Evolutionary conservation across 2,888 invertebrate genomes (phyloP).

Genomic region (Patella caerulea): DNA sequence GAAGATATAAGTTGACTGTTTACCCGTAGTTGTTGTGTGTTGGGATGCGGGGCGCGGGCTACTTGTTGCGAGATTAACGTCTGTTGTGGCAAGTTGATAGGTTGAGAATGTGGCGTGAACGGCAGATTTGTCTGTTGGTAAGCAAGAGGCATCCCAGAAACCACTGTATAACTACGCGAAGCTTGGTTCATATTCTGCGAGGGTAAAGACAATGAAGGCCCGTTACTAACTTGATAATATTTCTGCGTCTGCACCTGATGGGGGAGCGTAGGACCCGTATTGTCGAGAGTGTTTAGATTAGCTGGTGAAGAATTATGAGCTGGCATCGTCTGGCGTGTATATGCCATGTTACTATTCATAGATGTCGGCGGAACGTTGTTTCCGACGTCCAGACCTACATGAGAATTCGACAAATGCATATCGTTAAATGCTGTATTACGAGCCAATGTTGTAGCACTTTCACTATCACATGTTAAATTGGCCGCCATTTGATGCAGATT

Average conservation of each 20-base stretch:
- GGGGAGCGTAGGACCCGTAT: neutral
- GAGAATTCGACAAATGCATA: neutral
- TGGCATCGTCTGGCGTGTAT: neutral
- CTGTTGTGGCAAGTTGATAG: constrained; percentile 17
- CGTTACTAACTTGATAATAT: neutral
- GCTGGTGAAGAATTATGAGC: neutral
- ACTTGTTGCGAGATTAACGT: constrained; percentile 18
- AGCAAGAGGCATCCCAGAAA: constrained; percentile 17
- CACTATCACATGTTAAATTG: neutral
- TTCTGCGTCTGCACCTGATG: neutral
- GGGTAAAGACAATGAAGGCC: neutral
- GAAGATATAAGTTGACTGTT: neutral
- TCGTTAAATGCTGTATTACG: neutral
- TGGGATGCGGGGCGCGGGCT: neutral
- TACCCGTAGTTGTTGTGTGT: too few relatives aligned
- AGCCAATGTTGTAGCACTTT: constrained; percentile 3
- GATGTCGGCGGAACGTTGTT: constrained; percentile 6
- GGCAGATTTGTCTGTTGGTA: constrained; percentile 17
- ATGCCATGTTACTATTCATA: neutral
- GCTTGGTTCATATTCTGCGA: neutral
- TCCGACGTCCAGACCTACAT: neutral
- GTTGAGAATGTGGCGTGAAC: constrained; percentile 20
- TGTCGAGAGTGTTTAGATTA: neutral
- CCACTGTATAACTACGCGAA: constrained; percentile 8
- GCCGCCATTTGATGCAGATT: neutral